phyloP scores from a whole-genome alignment of 2,888 invertebrate genomes.

The Tiliacea aurago region DNA sequence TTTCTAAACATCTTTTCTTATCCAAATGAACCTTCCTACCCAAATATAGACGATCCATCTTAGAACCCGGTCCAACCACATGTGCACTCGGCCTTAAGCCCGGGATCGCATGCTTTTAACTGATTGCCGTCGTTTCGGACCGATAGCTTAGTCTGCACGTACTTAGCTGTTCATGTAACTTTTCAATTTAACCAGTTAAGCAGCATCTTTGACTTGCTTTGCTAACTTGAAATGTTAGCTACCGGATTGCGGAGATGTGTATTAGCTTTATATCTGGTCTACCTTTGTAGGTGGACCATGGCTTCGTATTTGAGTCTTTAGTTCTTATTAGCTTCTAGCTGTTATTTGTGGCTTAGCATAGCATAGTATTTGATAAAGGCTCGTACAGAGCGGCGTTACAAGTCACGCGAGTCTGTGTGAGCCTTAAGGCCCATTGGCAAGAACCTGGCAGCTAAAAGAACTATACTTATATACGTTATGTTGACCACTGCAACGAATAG shows the following conservation, averaged over 20 bases:
- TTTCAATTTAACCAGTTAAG: constrained; percentile 62
- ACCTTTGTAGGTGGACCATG: constrained; percentile 20
- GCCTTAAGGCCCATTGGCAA: no score
- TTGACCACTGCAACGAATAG: no score
- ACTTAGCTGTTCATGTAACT: constrained; percentile 57
- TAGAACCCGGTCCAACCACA: constrained; percentile 9
- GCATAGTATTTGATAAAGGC: no score
- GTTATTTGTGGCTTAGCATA: background rate
- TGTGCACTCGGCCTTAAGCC: constrained; percentile 50
- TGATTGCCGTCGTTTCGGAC: constrained; percentile 71
- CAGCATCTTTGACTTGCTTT: constrained; percentile 55
- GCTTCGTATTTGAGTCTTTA: background rate
- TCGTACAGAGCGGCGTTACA: no score
- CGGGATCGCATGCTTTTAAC: constrained; percentile 73
- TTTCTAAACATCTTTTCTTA: background rate
- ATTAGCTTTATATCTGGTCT: constrained; percentile 15
- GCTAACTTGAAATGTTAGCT: constrained; percentile 40
- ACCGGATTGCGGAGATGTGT: constrained; percentile 19
- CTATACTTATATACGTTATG: no score
- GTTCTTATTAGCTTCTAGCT: constrained; percentile 5
- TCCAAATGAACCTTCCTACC: background rate
- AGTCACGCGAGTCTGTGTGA: no score
- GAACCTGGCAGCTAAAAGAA: no score
- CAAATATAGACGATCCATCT: constrained; percentile 15
- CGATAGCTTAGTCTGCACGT: constrained; percentile 63